Conservation (phyloP, 2,797 vertebrate species). For the Urophycis tenuis region DNA sequence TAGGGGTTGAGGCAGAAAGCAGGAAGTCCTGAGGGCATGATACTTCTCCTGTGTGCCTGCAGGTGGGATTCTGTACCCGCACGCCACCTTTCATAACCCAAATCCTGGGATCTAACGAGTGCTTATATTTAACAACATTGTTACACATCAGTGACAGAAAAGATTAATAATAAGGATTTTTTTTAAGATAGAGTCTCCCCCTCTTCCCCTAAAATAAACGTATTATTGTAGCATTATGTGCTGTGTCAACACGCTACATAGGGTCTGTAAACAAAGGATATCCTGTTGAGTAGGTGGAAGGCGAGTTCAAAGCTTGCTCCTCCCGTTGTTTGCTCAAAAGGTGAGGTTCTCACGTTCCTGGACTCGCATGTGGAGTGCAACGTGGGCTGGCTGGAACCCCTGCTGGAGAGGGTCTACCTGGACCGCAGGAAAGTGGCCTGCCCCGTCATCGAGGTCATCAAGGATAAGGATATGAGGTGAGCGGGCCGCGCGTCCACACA, state of each 20-base stretch:
- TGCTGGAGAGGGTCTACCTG: constrained; percentile 82
- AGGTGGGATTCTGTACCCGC: too few relatives aligned
- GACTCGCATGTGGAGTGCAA: constrained; percentile 97
- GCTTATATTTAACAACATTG: too few relatives aligned
- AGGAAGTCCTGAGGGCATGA: too few relatives aligned
- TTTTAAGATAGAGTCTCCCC: too few relatives aligned
- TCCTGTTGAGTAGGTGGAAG: background rate
- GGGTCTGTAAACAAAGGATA: background rate
- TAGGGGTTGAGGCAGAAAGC: too few relatives aligned
- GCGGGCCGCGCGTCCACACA: too few relatives aligned
- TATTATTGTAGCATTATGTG: background rate
- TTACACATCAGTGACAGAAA: too few relatives aligned
- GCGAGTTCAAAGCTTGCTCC: background rate
- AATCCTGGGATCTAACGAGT: too few relatives aligned
- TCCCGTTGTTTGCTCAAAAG: constrained; percentile 56
- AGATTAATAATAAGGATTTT: too few relatives aligned
- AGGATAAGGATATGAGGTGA: constrained; percentile 96
- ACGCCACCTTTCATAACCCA: too few relatives aligned
- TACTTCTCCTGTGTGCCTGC: too few relatives aligned
- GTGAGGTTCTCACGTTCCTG: constrained; percentile 88
- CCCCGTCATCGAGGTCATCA: constrained; percentile 96
- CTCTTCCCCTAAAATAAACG: background rate
- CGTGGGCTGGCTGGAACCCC: constrained; percentile 94
- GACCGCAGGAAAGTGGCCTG: constrained; percentile 85
- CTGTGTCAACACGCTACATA: background rate